Base-by-base conservation (phyloP, 1,140 invertebrate genomes). In the Gonatopus flavifemur region DNA sequence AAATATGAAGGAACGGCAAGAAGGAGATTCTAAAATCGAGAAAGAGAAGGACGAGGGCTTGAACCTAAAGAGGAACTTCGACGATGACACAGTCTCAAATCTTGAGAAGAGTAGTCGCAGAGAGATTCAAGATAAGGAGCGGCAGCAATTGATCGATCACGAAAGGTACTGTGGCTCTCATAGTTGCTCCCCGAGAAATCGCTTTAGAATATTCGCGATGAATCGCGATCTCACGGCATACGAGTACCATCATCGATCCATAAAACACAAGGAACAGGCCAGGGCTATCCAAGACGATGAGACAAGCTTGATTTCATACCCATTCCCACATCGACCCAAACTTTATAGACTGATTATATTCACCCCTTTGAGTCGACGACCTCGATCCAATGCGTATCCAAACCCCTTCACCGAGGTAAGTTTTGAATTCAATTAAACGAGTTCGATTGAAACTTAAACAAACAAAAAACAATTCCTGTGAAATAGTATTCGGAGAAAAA, bases 221-320 rank as follows among this genome's bases (percentile, higher is more conserved):
- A 67, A 63, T 53, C 55, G 64, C 35, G 52, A 70, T 51, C 55
- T 71, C 18, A 51, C 59, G 13, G 67, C 58, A 46, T 62, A 64
- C 46, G 72, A 76, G 57, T 73, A 76, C 46, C 55, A 65, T 42
- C 69, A 67, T 64, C 60, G 63, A 59, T 67, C 61, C 19, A 48
- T 24, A n/a, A 52, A 37, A 44, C 24, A 45, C 20, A 53, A 62
- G 37, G 15, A 25, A 39, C 51, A 64, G 45, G 45, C 62, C 47
- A 40, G 16, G 16, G 35, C 41, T 43, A 30, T 45, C 31, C 43
- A 51, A 25, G 57, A 59, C 46, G 46, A 62, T 32, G 40, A 40
- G 32, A 63, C 52, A 13, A 59, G 62, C 46, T 37, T 62, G 31
- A 59, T 70, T 41, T 49, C 48, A 41, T 57, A 55, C 45, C 57